Evolutionary conservation across 2,113 vertebrate species (phyloP), one percentile per base, ranked within the genome.

Genomic region (Castor canadensis): DNA sequence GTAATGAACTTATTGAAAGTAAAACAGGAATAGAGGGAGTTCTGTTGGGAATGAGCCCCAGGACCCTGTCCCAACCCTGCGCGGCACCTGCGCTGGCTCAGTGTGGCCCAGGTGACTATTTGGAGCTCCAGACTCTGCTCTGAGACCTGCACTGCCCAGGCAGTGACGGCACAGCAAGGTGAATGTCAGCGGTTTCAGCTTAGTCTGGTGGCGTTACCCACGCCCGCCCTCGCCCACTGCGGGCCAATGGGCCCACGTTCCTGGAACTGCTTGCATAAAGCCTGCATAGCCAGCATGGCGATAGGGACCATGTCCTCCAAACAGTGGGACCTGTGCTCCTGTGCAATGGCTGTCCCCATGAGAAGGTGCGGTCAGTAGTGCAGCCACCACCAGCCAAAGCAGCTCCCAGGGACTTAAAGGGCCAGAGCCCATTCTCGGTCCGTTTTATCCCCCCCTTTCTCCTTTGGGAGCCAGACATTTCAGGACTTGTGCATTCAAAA

Each of bases 21-120:
- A 47, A 86, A 76, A 52, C 43, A 24, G 43, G 49, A 64, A 2
- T 17, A 56, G 64, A 60, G 43, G 30, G n/a, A 3, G 28, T 4
- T 64, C 15, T 4, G 1, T 9, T n/a, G 16, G 54, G 54, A n/a
- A 26, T 10, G 38, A 30, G 9, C 28, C 56, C 26, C 49, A 4
- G 0, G 56, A 47, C 49, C 40, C 66, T n/a, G 60, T 10, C 9
- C 35, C 82, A 28, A 24, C 35, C 9, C 62, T 5, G 16, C 35
- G 7, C 17, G 7, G 1, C 72, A 85, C 0, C 3, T 1, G 1
- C 15, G 1, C 10, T 2, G 10, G 38, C 16, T 0, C 22, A 20
- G 0, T 1, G 35, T 28, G 6, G 28, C 35, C 26, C 7, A 7
- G 19, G 54, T 7, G 4, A 19, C 8, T 10, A 0, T 8, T 47